These are phyloP conservation scores for Araneus ventricosus DNA, from an alignment of 1,140 invertebrate species.

Conservation along the genomic window DNA sequence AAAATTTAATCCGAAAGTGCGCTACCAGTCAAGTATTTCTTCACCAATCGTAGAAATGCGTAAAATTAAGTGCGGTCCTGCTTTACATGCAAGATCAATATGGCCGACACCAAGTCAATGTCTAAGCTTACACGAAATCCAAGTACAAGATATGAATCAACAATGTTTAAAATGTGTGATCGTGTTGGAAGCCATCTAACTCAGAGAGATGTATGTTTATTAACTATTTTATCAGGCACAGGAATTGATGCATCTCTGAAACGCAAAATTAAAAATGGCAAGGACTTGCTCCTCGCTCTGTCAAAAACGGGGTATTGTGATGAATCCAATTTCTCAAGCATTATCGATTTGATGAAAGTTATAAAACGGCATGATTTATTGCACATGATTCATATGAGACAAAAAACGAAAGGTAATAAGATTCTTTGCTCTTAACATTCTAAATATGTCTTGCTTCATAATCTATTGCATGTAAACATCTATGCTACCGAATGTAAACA, in stretches of 20 bases:
- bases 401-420: conserved; percentile 77
- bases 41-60: conserved; percentile 54
- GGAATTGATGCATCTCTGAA: conserved; percentile 23
- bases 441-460: not conserved
- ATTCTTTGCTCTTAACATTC: not conserved
- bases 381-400: conserved; percentile 76
- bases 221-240: conserved; percentile 59
- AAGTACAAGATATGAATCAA: conserved; percentile 57
- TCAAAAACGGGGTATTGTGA: conserved; percentile 77
- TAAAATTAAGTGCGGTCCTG: conserved; percentile 59
- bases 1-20: conserved; percentile 56
- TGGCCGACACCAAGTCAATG: conserved; percentile 54
- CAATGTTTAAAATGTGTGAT: conserved; percentile 60
- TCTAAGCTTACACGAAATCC: not conserved
- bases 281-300: conserved; percentile 77
- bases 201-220: conserved; percentile 63
- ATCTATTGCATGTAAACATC: not conserved
- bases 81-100: conserved; percentile 65
- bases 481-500: conserved; percentile 20
- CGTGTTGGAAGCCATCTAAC: conserved; percentile 68
- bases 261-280: conserved; percentile 68
- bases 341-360: conserved; percentile 77
- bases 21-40: conserved; percentile 54
- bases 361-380: conserved; percentile 78
- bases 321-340: conserved; percentile 77